phyloP scores from a whole-genome alignment of 1,140 invertebrate species.

The Zaprionus tsacasi region DNA sequence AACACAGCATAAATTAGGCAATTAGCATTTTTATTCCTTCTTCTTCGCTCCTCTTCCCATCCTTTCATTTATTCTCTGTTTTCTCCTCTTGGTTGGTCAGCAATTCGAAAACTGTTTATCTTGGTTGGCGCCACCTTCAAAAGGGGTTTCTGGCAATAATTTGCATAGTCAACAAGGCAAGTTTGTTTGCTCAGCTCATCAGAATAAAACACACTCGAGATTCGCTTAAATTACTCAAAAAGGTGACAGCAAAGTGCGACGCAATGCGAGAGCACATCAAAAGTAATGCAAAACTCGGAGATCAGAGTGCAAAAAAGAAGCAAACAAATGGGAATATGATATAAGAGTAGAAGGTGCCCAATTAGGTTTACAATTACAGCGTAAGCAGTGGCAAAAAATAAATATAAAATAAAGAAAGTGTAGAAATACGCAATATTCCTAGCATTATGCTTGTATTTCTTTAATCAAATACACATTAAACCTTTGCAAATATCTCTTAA shows the following conservation, averaged over 20 bases:
- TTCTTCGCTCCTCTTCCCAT: not conserved
- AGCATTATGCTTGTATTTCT: not conserved
- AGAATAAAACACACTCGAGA: slow-evolving; percentile 25
- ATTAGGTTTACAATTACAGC: slow-evolving; percentile 18
- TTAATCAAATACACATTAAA: not conserved
- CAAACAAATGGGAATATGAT: not conserved
- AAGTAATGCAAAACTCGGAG: slow-evolving; percentile 32
- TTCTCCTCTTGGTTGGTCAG: slow-evolving; percentile 3
- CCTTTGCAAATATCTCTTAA: not conserved
- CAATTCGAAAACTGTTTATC: slow-evolving; percentile 29
- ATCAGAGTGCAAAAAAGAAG: not conserved
- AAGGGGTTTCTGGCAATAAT: slow-evolving; percentile 33
- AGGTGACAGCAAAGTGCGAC: slow-evolving; percentile 30
- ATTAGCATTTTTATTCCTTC: slow-evolving; percentile 62
- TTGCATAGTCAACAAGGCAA: slow-evolving; percentile 42
- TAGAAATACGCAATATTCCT: too few species aligned
- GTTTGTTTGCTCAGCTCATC: slow-evolving; percentile 24
- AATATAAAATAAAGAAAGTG: too few species aligned
- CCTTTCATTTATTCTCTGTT: not conserved
- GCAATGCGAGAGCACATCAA: slow-evolving; percentile 42
- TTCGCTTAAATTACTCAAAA: slow-evolving; percentile 26
- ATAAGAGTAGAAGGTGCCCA: not conserved
- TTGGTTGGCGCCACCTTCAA: slow-evolving; percentile 11
- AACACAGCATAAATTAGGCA: slow-evolving; percentile 66
- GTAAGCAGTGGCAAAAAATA: not conserved